Base-by-base conservation (phyloP, 2,888 invertebrate genomes). In the Diadromus collaris region DNA sequence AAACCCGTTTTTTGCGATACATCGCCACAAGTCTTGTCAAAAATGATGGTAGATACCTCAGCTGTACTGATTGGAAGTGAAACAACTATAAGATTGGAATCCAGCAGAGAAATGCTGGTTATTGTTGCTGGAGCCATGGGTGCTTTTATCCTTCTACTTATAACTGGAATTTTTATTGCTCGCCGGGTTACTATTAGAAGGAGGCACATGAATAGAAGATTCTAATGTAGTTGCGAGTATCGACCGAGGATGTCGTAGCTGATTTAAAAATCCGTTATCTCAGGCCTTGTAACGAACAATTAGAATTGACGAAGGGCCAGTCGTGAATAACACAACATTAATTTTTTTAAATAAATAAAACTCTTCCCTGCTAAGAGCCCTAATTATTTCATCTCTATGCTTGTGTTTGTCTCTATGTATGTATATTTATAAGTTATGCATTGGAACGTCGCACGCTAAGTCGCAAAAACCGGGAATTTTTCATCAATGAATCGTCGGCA, bases 1-100 rank as follows among this genome's bases (percentile, higher is more conserved):
- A 90, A 91, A 63, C 88, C 90, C 68, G 92, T 92, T 10, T 91
- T 93, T 87, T 93, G 93, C 83, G 85, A 84, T 2, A 89, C 91
- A 21, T 46, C 80, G 69, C 72, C 81, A 4, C 24, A 68, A 16
- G 19, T 29, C 1, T 79, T 85, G 38, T 81, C 80, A 29, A 83
- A 80, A 70, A 78, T 85, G 77, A 70, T 29, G 5, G 74, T 85
- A n/a, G 76, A 83, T 13, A 58, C 76, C 38, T 83, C 85, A 10
- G 71, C 74, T 13, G 76, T 84, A 19, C 71, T 82, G 29, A 78
- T 64, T 6, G 64, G 24, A 6, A n/a, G 38, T 13, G 68, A 41
- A 19, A 65, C 78, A 51, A 32, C 74, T 2, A 79, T 89, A 29
- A 84, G 70, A 67, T 72, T 89, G 67, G 81, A 85, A 51, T 83